Evolutionary conservation across 2,113 vertebrate genomes (phyloP), one percentile per base, ranked within the genome.

Genomic region (Leuciscus idus): DNA sequence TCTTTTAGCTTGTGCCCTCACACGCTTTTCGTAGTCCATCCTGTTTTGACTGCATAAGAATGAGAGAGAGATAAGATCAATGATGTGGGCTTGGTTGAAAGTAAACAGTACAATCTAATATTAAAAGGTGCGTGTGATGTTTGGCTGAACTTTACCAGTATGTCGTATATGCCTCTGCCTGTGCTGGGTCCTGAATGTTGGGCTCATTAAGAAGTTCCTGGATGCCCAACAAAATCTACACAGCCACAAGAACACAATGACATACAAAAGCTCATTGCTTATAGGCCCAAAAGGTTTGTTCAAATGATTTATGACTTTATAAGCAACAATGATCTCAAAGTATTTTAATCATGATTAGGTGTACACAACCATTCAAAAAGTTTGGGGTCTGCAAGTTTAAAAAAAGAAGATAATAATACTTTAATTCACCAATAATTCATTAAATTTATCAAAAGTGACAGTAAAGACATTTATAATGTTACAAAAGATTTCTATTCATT

Each of bases 171-270:
- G 95, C 95, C 85, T 95, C 94, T 81, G 94, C 95, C 89, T 95
- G 94, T 88, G 95, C 95, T 73, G 95, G 95, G 82, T 95, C 95
- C 87, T 95, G 95, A 68, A 95, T 95, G 91, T 95, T 95, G 1
- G 95, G 94, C 88, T 95, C 95, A 50, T 95, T 95, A 87, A 95
- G 92, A 85, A 95, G 93, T 91, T 95, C 94, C 91, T 95, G 95
- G 89, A 95, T 94, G 9, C 94, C 95, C 92, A 95, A 87, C 81
- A 95, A 90, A 89, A 95, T 95, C 94, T 95, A 84, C 84, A 91
- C 84, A 91, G 85, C 70, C n/a, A 88, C 81, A 86, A 62, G 57
- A n/a, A 74, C 12, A 84, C 2, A 28, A 2, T 46, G 48, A 81
- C 17, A 77, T 75, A 6, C 2, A 33, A 39, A 46, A n/a, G 12